Evolutionary conservation across 2,113 vertebrate genomes (phyloP), one percentile per base, ranked within the genome.

Genomic region (Vulpes lagopus): DNA sequence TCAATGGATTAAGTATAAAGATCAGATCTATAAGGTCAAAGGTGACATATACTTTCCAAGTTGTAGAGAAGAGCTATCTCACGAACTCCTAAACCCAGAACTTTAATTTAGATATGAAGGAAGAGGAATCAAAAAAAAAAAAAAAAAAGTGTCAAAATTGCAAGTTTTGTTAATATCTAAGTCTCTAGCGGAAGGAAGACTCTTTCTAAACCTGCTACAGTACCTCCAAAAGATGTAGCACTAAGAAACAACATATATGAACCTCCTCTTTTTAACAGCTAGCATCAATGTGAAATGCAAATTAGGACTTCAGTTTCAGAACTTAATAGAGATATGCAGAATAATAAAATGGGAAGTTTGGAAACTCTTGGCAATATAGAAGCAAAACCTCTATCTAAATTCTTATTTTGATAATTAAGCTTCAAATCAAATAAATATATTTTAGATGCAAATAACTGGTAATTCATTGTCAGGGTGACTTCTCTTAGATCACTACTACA

Each of bases 301-400:
- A 86, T 95, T 80, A 91, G 95, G 19, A 94, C 88, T 95, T 90
- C 85, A 84, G 69, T 88, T 96, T 97, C 90, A 96, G 82, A 98
- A 98, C 85, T 93, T 96, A 96, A 64, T 30, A 62, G 12, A 64
- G 19, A 55, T 82, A 87, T 80, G 16, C 8, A 90, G 62, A 93
- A 71, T 91, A 96, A 95, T 53, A 78, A 96, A 95, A 95, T 62
- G 67, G 19, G 57, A 94, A 87, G 32, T 96, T 88, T 88, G 55
- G 32, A 88, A 98, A 98, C 81, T 95, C n/a, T 80, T 92, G 73
- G 64, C 43, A 35, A 76, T 38, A 53, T 3, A 96, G 55, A 94
- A 96, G 59, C 64, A 96, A 91, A 97, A 94, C 35, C 60, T 80
- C 73, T 79, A 83, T 65, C 35, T 85, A 94, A 95, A 88, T 87